A percentile compares a stretch with the other conserved stretches of the same genome.
These are phyloP conservation scores for Megalops atlanticus DNA, from an alignment of 2,113 vertebrate genomes.

Conservation along the genomic window DNA sequence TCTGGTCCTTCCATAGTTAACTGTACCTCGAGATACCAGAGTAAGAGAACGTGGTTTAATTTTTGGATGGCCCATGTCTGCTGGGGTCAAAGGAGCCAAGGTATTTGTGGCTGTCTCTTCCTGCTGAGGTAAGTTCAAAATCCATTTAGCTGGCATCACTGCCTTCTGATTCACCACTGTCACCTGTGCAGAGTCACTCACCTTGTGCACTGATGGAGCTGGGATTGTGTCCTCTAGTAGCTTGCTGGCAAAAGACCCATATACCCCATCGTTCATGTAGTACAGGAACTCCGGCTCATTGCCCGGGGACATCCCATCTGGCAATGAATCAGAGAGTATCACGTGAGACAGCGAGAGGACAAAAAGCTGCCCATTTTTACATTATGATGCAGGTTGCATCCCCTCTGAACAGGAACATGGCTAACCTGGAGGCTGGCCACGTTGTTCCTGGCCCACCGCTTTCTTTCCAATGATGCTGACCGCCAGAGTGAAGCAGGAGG, in stretches of 20 bases:
- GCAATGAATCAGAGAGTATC: conserved; percentile 16
- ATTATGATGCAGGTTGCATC: background rate
- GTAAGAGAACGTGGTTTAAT: too few relatives aligned
- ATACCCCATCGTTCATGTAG: conserved; percentile 96
- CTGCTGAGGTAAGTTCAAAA: background rate
- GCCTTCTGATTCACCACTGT: background rate
- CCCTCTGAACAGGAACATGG: background rate
- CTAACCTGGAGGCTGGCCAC: conserved; percentile 77
- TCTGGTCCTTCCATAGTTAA: too few relatives aligned
- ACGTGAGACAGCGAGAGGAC: background rate
- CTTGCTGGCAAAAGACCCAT: conserved; percentile 92
- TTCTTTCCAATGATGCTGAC: conserved; percentile 93
- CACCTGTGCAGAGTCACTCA: conserved; percentile 51
- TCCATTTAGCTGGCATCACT: background rate
- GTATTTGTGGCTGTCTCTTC: background rate
- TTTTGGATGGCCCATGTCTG: too few relatives aligned
- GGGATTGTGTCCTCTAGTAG: conserved; percentile 74
- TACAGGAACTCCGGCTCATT: conserved; percentile 85
- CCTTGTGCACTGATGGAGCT: conserved; percentile 86
- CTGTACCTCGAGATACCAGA: too few relatives aligned
- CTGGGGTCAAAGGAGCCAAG: too few relatives aligned
- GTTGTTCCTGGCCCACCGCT: conserved; percentile 73
- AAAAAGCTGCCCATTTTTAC: background rate
- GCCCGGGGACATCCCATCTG: conserved; percentile 75
- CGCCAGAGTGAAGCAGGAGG: conserved; percentile 90